phyloP scores from a whole-genome alignment of 2,797 vertebrate species.

The Falco berigora region DNA sequence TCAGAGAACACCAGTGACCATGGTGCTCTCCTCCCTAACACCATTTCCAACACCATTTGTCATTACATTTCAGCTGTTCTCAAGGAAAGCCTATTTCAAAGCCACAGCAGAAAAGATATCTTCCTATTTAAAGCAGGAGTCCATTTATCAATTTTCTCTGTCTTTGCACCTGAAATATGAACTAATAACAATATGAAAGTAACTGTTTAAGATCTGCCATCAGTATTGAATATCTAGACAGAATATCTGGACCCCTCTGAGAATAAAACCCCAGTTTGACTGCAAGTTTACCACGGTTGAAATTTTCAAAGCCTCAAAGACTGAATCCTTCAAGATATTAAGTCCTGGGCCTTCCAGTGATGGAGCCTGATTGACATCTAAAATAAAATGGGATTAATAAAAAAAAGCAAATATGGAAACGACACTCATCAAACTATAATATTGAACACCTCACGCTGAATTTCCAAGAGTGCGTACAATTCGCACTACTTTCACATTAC shows the following conservation, averaged over 20 bases:
- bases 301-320: background rate
- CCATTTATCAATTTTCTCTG: constrained; percentile 20
- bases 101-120: constrained; percentile 36
- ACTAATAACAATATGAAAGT: background rate
- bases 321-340: background rate
- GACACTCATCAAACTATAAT: background rate
- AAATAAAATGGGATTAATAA: background rate
- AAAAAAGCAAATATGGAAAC: background rate
- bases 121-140: constrained; percentile 52
- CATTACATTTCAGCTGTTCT: constrained; percentile 31
- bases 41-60: background rate
- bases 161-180: background rate
- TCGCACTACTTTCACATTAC: background rate
- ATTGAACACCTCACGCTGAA: background rate
- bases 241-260: background rate
- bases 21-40: constrained; percentile 7
- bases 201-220: background rate
- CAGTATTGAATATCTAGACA: background rate
- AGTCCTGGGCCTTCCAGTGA: background rate
- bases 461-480: background rate
- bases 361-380: background rate
- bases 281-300: background rate
- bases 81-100: constrained; percentile 51
- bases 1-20: constrained; percentile 25
- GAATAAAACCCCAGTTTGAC: background rate